Evolutionary conservation across 2,797 vertebrate species (phyloP), one percentile per base, ranked within the genome.

Genomic region (Poeciliopsis infans): DNA sequence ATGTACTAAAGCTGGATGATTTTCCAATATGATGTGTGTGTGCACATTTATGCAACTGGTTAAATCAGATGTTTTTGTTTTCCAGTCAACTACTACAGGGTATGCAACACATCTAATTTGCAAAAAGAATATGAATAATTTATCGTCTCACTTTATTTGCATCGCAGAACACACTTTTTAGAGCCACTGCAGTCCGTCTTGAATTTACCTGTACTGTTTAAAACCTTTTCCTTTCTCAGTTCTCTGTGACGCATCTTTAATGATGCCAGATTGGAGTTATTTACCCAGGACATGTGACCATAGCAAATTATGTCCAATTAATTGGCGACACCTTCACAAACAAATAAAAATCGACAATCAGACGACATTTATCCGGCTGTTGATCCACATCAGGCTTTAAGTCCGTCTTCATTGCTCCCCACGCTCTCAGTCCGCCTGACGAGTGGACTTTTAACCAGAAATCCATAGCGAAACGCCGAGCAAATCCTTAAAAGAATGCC

Each of bases 291-390:
- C 39, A 15, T 45, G 39, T 69, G 8, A 43, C 69, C 3, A 74
- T 55, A 68, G 53, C 39, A 78, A 83, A 46, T 68, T 31, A 76
- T 7, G 1, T 10, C 0, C 76, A 36, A n/a, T 43, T 0, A 76
- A 51, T 75, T 49, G 28, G 33, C 66, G 55, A 16, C 18, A 2
- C 23, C 72, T 68, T 77, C 1, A 49, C 5, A 18, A 70, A 55
- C 18, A 6, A 73, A 25, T 39, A 51, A 64, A 82, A 77, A 77
- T 78, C 20, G 12, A 25, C 4, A 41, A 68, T 41, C 64, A 25
- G 36, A 11, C 13, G 15, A 36, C 15, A 18, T 61, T 61, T 18
- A 33, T 61, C 59, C 31, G 8, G 20, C 64, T 41, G 20, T 41
- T 41, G 64, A 25, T 41, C 36, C 36, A 41, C 64, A 1, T 4